A percentile compares a stretch with the other conserved stretches of the same genome.
phyloP scores from a whole-genome alignment of 2,888 invertebrate genomes.

The Philereme vetulata region DNA sequence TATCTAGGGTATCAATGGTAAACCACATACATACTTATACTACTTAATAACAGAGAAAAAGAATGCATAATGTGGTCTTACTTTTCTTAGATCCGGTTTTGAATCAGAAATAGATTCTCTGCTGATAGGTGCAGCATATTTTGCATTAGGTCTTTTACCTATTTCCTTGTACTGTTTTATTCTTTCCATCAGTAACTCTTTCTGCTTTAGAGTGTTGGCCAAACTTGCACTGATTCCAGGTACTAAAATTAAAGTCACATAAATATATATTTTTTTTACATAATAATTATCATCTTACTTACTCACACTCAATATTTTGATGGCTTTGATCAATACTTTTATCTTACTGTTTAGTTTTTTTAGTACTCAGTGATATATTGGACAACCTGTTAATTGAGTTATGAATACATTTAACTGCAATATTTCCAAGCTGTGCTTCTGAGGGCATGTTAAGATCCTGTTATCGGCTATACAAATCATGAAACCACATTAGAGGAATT shows the following conservation, averaged over 20 bases:
- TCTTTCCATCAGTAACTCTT: constrained; percentile 76
- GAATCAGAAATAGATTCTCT: constrained; percentile 55
- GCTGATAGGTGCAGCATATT: constrained; percentile 51
- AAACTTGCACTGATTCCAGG: constrained; percentile 80
- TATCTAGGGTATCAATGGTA: background rate
- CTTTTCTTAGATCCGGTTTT: constrained; percentile 53
- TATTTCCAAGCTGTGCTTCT: no score
- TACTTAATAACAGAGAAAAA: no score
- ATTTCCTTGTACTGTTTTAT: constrained; percentile 80
- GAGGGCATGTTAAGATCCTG: no score
- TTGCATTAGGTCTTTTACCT: constrained; percentile 69
- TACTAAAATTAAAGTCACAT: constrained; percentile 54
- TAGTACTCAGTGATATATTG: no score
- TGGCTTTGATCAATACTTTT: no score
- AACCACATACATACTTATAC: background rate
- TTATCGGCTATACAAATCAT: no score
- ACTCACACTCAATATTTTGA: no score
- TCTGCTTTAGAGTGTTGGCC: constrained; percentile 77
- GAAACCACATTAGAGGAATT: no score
- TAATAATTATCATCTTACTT: no score
- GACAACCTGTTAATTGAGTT: no score
- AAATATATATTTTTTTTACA: background rate
- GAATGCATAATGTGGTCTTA: constrained; percentile 13
- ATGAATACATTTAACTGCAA: no score
- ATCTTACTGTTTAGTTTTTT: no score